Percentiles rank a stretch among this genome's conserved stretches.
These are phyloP conservation scores for Galerucella nymphaeae DNA, from an alignment of 2,888 invertebrate species.

Conservation along the genomic window DNA sequence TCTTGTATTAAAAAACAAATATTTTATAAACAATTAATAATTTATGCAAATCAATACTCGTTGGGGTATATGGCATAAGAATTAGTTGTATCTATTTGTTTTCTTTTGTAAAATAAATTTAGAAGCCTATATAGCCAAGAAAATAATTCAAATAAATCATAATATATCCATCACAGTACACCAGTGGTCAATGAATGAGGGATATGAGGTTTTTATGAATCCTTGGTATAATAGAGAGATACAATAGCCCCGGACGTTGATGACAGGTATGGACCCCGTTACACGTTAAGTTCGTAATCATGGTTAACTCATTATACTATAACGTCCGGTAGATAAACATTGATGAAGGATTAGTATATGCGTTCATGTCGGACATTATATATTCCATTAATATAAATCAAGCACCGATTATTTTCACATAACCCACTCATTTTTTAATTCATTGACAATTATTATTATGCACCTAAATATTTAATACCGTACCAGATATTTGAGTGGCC, in stretches of 20 bases:
- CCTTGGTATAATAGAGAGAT: slow-evolving; percentile 13
- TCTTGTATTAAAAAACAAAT: background rate
- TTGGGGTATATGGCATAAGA: too few species aligned
- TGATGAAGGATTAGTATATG: slow-evolving; percentile 50
- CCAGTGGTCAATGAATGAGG: slow-evolving; percentile 10
- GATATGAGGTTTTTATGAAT: slow-evolving; percentile 8
- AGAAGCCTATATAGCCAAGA: too few species aligned
- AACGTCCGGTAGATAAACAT: slow-evolving; percentile 61
- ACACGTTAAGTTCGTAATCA: slow-evolving; percentile 56
- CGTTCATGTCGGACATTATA: slow-evolving; percentile 60
- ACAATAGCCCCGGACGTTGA: slow-evolving; percentile 38
- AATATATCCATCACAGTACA: background rate
- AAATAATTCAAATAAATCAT: too few species aligned
- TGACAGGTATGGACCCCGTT: slow-evolving; percentile 49
- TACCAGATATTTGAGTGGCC: too few species aligned
- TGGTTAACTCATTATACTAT: slow-evolving; percentile 60
- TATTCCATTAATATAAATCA: slow-evolving; percentile 64
- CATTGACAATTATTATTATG: background rate
- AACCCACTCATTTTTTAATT: background rate
- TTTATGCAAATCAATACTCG: too few species aligned
- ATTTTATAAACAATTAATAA: background rate
- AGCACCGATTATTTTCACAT: slow-evolving; percentile 46
- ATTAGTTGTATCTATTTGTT: too few species aligned
- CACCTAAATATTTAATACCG: too few species aligned
- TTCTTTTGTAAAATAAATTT: too few species aligned